Base-by-base conservation (phyloP, 2,888 invertebrate species). In the Pammene aurita region DNA sequence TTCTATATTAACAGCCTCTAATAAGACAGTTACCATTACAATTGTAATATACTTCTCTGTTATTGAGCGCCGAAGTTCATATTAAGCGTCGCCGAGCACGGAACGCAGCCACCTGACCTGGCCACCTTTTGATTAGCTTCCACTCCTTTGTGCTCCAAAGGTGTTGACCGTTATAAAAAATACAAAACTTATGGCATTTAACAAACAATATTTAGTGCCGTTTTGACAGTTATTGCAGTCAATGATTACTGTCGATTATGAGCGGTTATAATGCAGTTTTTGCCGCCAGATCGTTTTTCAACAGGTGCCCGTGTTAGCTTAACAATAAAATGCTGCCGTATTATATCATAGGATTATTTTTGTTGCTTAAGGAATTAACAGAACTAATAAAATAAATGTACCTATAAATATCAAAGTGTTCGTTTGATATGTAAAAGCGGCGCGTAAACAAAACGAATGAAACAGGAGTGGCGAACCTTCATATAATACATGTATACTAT, bases 141-240 rank as follows among this genome's bases (percentile, higher is more conserved):
- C 77, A 73, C 79, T 78, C 80, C 83, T 87, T 88, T 89, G 84
- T 85, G 77, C 75, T 77, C 80, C 81, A 83, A 90, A 91, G 89
- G 91, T 91, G 91, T 86, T 84, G 87, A 89, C 83, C 89, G 87
- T 84, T 87, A 83, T 79, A 88, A 90, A 90, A 88, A 87, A 82
- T 82, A 85, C 79, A 85, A 90, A 88, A 87, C 80, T 85, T 85
- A 87, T 81, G 84, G 83, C 89, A 89, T 90, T 89, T 88, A 89
- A 90, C 89, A 89, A 89, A 92, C 89, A 90, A 91, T 90, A 90
- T 92, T 92, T 92, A 90, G 89, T 90, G 85, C 83, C 87, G 84
- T 87, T 89, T 89, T 87, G 92, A 92, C 91, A 90, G 89, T 92
- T 92, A 92, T 90, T 86, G 86, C 85, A 86, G 85, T 82, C 90